phyloP scores from a whole-genome alignment of 1,140 invertebrate genomes.

The Amphibalanus amphitrite region DNA sequence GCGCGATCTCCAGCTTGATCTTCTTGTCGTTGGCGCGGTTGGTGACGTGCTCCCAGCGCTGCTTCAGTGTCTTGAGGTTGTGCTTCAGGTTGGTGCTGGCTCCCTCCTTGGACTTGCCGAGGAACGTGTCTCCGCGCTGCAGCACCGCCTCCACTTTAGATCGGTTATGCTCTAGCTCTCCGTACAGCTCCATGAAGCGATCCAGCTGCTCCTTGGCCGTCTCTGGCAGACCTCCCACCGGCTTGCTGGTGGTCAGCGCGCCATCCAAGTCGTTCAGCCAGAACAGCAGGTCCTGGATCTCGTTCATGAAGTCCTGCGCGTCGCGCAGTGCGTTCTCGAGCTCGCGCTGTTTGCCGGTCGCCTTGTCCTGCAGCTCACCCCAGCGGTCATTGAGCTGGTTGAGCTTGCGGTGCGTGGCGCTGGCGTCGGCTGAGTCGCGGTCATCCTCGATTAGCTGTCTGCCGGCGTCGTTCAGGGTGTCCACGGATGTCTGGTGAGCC shows the following conservation, averaged over 20 bases:
- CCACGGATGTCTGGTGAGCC: constrained; percentile 85
- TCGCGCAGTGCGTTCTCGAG: constrained; percentile 81
- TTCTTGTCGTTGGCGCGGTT: constrained; percentile 86
- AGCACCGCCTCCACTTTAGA: constrained; percentile 77
- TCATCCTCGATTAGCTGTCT: constrained; percentile 38
- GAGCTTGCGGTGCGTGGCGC: constrained; percentile 72
- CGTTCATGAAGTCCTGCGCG: constrained; percentile 80
- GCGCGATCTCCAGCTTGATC: constrained; percentile 91
- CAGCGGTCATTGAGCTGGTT: constrained; percentile 73
- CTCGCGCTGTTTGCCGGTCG: constrained; percentile 63
- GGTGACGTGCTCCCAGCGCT: constrained; percentile 78
- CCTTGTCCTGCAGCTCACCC: constrained; percentile 70
- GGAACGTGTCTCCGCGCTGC: constrained; percentile 75
- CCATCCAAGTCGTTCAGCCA: constrained; percentile 89
- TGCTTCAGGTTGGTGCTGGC: constrained; percentile 72
- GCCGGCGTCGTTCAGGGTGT: constrained; percentile 83
- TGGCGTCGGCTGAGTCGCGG: constrained; percentile 64
- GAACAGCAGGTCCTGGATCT: constrained; percentile 82
- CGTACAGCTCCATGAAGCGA: constrained; percentile 89
- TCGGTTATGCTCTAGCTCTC: constrained; percentile 75
- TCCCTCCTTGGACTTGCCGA: constrained; percentile 54
- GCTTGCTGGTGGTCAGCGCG: constrained; percentile 80
- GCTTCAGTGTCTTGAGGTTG: constrained; percentile 73
- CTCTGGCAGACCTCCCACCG: constrained; percentile 89
- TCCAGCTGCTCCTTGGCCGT: constrained; percentile 92